These are phyloP conservation scores for Archegozetes longisetosus DNA, from an alignment of 1,140 invertebrate species.

Conservation along the genomic window DNA sequence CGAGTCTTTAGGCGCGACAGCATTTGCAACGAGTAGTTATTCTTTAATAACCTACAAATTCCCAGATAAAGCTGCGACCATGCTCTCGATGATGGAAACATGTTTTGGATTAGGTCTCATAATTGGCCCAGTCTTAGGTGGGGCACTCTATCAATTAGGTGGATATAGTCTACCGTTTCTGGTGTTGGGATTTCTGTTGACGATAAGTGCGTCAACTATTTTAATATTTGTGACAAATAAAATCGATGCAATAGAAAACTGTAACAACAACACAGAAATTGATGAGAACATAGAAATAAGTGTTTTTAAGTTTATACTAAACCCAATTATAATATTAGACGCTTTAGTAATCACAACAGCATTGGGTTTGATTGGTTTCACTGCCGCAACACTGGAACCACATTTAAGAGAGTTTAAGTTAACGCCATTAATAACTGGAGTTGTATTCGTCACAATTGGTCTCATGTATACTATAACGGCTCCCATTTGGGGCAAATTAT, in stretches of 20 bases:
- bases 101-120: conserved; percentile 22
- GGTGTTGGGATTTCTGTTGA: conserved; percentile 7
- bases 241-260: neutral
- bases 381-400: conserved; percentile 61
- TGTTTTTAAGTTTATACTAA: neutral
- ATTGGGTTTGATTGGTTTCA: conserved; percentile 44
- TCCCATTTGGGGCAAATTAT: conserved; percentile 28
- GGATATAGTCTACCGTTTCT: conserved; percentile 14
- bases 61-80: conserved; percentile 10
- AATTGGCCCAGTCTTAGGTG: conserved; percentile 23
- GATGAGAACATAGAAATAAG: neutral
- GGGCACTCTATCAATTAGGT: conserved; percentile 21
- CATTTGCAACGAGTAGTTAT: conserved; percentile 19
- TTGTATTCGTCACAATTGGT: conserved; percentile 28
- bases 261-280: neutral
- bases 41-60: conserved; percentile 18
- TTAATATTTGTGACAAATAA: neutral
- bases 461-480: conserved; percentile 26
- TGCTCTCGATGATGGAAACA: conserved; percentile 20
- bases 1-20: conserved; percentile 19
- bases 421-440: conserved; percentile 22
- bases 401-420: conserved; percentile 42
- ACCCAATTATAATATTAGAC: conserved; percentile 8
- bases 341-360: conserved; percentile 9
- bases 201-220: neutral